Percentiles rank a stretch among this genome's conserved stretches.
These are phyloP conservation scores for Limosa lapponica DNA, from an alignment of 2,797 vertebrate species.

Conservation along the genomic window DNA sequence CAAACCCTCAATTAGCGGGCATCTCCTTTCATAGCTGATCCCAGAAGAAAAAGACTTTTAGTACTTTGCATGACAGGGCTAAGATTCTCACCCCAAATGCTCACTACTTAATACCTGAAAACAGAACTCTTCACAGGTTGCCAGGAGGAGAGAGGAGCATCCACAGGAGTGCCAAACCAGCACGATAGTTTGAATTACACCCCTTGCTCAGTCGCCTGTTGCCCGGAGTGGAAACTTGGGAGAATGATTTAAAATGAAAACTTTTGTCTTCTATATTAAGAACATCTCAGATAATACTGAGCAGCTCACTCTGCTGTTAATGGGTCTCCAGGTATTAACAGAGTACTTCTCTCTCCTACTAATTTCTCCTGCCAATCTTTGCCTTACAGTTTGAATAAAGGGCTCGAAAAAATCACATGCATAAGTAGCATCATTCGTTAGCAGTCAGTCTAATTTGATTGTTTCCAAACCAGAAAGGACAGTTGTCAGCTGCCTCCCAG, in stretches of 20 bases:
- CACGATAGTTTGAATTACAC: not conserved
- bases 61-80: not conserved
- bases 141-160: not conserved
- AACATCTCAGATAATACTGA: not conserved
- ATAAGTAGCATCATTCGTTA: not conserved
- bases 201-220: not conserved
- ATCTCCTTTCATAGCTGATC: not conserved
- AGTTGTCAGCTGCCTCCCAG: not conserved
- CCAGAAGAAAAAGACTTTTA: not conserved
- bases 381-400: not conserved
- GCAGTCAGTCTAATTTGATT: not conserved
- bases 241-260: not conserved
- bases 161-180: not conserved
- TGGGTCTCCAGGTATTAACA: not conserved
- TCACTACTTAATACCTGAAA: not conserved
- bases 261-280: not conserved
- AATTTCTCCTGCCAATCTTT: not conserved
- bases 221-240: not conserved
- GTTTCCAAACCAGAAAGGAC: slow-evolving; percentile 15
- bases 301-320: not conserved
- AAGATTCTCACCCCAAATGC: not conserved
- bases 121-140: not conserved
- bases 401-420: not conserved
- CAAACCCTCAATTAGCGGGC: not conserved
- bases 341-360: not conserved